Conservation (phyloP, 2,113 vertebrate species). For the Clarias magur region DNA sequence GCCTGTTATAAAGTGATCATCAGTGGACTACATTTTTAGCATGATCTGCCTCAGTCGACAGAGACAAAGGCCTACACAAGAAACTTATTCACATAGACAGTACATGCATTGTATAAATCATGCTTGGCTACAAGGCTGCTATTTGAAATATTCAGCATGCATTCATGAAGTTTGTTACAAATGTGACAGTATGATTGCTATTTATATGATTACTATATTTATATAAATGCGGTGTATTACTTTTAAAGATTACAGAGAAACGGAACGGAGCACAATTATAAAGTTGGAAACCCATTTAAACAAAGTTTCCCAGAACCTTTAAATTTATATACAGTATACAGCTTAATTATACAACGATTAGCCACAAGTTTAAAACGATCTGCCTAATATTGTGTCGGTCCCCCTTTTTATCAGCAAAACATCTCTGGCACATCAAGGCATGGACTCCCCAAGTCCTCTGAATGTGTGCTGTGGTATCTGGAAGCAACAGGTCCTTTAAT, state of each 20-base stretch:
- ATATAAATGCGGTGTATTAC: slow-evolving; percentile 3
- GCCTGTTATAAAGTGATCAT: slow-evolving; percentile 41
- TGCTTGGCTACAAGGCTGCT: slow-evolving; percentile 39
- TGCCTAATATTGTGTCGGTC: no score
- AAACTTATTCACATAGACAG: slow-evolving; percentile 47
- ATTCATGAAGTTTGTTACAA: slow-evolving; percentile 38
- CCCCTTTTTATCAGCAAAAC: no score
- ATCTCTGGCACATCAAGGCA: no score
- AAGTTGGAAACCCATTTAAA: neutral
- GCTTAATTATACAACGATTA: no score
- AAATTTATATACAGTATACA: neutral
- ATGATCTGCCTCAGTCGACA: slow-evolving; percentile 29
- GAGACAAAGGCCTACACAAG: slow-evolving; percentile 44
- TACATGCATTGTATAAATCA: slow-evolving; percentile 48
- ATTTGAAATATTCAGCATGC: slow-evolving; percentile 44
- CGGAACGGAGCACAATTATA: neutral
- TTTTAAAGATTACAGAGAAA: neutral
- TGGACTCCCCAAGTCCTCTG: no score
- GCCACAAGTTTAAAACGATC: no score
- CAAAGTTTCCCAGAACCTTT: neutral
- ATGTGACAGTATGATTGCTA: neutral
- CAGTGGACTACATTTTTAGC: slow-evolving; percentile 39
- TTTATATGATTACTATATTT: neutral
- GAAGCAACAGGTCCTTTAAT: no score
- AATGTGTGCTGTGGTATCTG: no score